Evolutionary conservation across 1,140 invertebrate genomes (phyloP), one percentile per base, ranked within the genome.

Genomic region (Elysia chlorotica): DNA sequence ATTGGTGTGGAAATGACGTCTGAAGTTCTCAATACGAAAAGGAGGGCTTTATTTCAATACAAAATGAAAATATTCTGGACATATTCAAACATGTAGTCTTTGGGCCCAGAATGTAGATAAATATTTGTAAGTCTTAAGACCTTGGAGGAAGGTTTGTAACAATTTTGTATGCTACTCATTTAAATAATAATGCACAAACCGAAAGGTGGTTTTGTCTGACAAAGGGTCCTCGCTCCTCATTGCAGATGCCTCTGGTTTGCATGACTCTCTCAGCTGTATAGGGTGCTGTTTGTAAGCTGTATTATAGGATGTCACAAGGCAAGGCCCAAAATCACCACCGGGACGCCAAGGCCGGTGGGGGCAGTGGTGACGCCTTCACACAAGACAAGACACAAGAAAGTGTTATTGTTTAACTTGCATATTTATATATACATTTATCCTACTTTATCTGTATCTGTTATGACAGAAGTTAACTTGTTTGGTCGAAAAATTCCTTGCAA

Each of bases 341-440:
- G 71, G 63, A 35, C 76, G 76, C 17, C 73, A 70, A 0, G 82
- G 82, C 5, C 75, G 65, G 69, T 87, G 85, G 2, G 84, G 85
- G 74, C 83, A 86, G 62, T 78, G 78, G 76, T 86, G 85, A 2
- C 84, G 81, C 41, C 85, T 87, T 73, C 71, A 79, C 76, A 62
- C 36, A 37, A 70, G 3, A 19, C 53, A 3, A 61, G 37, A 41
- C 21, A 41, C 25, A 17, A n/a, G 10, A 25, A n/a, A 59, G 17
- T 10, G 17, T 6, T 59, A 59, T 17, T 59, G 56, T 48, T n/a
- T 14, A 14, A 14, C 41, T 48, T 14, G 41, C n/a, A 48, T 48
- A 14, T 48, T 48, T 48, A n/a, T n/a, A 14, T 48, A 48, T 10
- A 14, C n/a, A 48, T 48, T 10, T 48, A n/a, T n/a, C n/a, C n/a